phyloP scores from a whole-genome alignment of 1,140 invertebrate genomes.

The Aphelinus certus region DNA sequence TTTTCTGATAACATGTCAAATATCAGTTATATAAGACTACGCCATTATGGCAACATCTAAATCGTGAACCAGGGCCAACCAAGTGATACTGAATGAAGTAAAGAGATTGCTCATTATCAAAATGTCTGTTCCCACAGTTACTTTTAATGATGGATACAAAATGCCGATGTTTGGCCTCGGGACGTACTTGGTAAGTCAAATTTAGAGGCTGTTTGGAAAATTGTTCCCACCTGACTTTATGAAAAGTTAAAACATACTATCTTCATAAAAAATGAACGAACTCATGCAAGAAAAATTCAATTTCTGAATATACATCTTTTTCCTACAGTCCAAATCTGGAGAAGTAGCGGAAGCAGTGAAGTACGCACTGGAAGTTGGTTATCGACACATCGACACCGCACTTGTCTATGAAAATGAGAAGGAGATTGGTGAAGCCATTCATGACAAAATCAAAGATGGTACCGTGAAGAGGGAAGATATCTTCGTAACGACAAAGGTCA shows the following conservation, averaged over 20 bases:
- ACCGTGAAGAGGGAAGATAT: constrained; percentile 84
- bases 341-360: constrained; percentile 77
- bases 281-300: no score
- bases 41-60: no score
- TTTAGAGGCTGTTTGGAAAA: no score
- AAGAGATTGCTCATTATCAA: background rate
- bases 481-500: constrained; percentile 83
- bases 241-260: no score
- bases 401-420: constrained; percentile 84
- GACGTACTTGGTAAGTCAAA: constrained; percentile 69
- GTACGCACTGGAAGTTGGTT: constrained; percentile 83
- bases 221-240: no score
- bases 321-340: constrained; percentile 69
- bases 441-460: constrained; percentile 79
- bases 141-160: constrained; percentile 67
- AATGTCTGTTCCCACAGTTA: constrained; percentile 52
- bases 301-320: constrained; percentile 17
- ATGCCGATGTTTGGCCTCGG: constrained; percentile 74
- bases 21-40: no score
- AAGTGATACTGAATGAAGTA: no score
- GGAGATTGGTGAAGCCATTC: constrained; percentile 82
- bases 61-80: no score
- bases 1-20: no score
- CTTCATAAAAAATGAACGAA: no score
- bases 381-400: constrained; percentile 91